Evolutionary conservation across 2,797 vertebrate species (phyloP), one percentile per base, ranked within the genome.

Genomic region (Muscicapa comitata): DNA sequence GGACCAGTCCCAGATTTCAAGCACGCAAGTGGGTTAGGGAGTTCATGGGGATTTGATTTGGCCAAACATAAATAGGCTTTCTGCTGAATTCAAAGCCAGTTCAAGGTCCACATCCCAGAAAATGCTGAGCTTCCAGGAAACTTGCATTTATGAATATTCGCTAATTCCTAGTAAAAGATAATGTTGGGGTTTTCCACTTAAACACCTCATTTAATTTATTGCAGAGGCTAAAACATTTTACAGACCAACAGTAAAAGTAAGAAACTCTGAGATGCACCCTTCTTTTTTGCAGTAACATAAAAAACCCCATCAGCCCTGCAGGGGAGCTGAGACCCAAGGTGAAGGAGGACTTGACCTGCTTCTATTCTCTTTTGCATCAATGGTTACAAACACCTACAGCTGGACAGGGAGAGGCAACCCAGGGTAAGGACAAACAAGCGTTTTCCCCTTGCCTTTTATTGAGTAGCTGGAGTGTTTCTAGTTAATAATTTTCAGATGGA

Each of bases 401-500:
- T 55, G 70, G 62, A 26, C 54, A 83, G 42, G 51, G 48, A 82
- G 38, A 73, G 4, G 12, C 7, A 50, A 61, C 31, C 17, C 10
- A 0, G 0, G 24, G 6, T 40, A 55, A 72, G 20, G 38, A 45
- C 11, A 77, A n/a, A n/a, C 23, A 72, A 40, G 10, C 3, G 3
- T 54, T 63, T 58, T 17, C 11, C 37, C 11, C 55, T 78, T 75
- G 57, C 25, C 29, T 80, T 88, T 94, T 59, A 51, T 11, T 82
- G 62, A 72, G 26, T 75, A 24, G 35, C 29, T 90, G 53, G 66
- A 57, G 26, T 43, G 24, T 79, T 93, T 81, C 77, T 55, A 73
- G 77, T 88, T 91, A 87, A 96, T 96, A 0, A 62, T 93, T 97
- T 97, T 98, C 65, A 93, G 66, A 96, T 95, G 94, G 83, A 96